Conservation (phyloP, 2,797 vertebrate genomes). For the Spinus pinus region DNA sequence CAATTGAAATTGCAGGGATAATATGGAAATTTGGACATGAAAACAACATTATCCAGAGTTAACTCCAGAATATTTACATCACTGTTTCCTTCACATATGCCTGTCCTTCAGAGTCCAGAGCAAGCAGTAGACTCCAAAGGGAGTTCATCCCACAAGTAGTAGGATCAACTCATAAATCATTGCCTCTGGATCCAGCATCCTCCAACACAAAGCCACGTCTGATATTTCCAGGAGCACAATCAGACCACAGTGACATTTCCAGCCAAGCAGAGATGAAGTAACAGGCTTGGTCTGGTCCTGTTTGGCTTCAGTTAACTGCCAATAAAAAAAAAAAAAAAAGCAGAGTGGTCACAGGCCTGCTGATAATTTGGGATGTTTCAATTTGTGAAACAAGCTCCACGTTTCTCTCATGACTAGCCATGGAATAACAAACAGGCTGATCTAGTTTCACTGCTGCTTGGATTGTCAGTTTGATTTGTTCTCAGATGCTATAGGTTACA, state of each 20-base stretch:
- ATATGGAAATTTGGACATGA: background rate
- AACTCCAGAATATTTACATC: background rate
- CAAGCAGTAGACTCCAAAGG: background rate
- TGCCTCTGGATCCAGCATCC: background rate
- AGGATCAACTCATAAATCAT: background rate
- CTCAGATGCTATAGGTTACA: constrained; percentile 29
- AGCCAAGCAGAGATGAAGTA: constrained; percentile 19
- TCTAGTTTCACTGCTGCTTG: constrained; percentile 38
- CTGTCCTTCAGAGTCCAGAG: background rate
- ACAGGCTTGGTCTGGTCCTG: background rate
- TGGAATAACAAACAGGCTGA: constrained; percentile 31
- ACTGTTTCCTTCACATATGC: background rate
- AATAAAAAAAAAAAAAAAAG: background rate
- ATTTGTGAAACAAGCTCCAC: constrained; percentile 34
- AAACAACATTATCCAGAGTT: background rate
- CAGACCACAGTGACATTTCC: background rate
- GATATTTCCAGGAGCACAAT: background rate
- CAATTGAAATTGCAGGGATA: background rate
- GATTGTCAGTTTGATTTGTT: constrained; percentile 43
- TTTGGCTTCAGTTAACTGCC: constrained; percentile 7
- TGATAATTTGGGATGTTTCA: constrained; percentile 36
- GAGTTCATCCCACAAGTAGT: background rate
- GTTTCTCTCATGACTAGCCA: background rate
- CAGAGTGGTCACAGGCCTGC: background rate
- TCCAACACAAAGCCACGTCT: background rate